Evolutionary conservation across 2,888 invertebrate species (phyloP).

Genomic region (Volucella inanis): DNA sequence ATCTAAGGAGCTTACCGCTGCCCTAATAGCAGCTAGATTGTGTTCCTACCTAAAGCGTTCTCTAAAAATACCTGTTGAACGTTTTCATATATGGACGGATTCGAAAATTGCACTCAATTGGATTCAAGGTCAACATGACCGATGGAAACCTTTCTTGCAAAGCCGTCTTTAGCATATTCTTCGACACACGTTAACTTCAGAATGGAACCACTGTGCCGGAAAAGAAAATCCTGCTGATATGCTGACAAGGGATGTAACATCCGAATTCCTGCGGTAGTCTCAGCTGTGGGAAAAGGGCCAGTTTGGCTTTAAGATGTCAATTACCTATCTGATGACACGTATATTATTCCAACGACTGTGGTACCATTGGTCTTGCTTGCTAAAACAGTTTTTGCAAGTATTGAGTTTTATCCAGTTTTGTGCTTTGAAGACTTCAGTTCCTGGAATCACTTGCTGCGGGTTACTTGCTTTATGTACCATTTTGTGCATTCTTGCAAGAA

Average conservation of each 20-base stretch:
- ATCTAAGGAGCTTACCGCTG: too few species aligned
- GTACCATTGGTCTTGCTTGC: conserved; percentile 16
- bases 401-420: conserved; percentile 2
- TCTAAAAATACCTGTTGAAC: neutral
- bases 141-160: conserved; percentile 28
- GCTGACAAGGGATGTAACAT: conserved; percentile 7
- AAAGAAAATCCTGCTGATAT: conserved; percentile 30
- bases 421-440: conserved; percentile 27
- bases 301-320: conserved; percentile 24
- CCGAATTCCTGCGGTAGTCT: conserved; percentile 27
- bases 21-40: too few species aligned
- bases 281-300: conserved; percentile 19
- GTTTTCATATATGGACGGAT: conserved; percentile 1
- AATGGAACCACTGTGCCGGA: conserved; percentile 15
- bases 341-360: neutral
- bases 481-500: too few species aligned
- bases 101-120: conserved; percentile 1
- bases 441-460: conserved; percentile 36
- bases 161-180: conserved; percentile 17
- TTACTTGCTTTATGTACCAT: too few species aligned
- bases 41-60: conserved; percentile 8
- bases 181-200: too few species aligned
- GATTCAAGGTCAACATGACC: conserved; percentile 22
- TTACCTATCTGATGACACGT: conserved; percentile 9
- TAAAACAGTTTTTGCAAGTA: conserved; percentile 5